These are phyloP conservation scores for Meta bourneti DNA, from an alignment of 2,888 invertebrate species.

Conservation along the genomic window DNA sequence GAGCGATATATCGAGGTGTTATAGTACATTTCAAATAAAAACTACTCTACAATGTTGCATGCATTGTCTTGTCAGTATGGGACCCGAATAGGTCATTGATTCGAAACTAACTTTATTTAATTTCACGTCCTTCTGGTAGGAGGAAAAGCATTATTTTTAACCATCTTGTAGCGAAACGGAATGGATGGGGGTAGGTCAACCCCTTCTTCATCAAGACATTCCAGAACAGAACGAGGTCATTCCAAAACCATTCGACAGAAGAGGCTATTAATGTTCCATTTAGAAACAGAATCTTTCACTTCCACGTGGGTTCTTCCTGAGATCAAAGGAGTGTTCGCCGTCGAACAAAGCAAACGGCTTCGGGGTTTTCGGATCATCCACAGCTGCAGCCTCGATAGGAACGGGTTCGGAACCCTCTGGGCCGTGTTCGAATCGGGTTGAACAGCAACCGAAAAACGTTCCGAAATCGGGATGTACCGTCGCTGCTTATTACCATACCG, in stretches of 20 bases:
- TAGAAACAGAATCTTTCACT: background rate
- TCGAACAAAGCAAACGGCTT: constrained; percentile 20
- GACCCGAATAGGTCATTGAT: too few species aligned
- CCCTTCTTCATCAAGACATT: background rate
- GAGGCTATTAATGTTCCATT: constrained; percentile 13
- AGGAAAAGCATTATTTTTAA: background rate
- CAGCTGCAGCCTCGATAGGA: constrained; percentile 30
- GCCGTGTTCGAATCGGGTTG: background rate
- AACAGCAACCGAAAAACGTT: background rate
- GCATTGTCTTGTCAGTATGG: too few species aligned
- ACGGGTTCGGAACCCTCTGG: background rate
- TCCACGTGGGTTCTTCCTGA: background rate
- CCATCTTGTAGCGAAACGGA: background rate
- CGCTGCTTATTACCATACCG: background rate
- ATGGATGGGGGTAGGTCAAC: background rate
- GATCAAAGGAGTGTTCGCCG: constrained; percentile 14
- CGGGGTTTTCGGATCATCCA: background rate
- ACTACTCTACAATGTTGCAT: too few species aligned
- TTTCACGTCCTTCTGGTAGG: too few species aligned
- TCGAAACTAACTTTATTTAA: background rate
- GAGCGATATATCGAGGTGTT: too few species aligned
- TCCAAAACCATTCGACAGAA: background rate
- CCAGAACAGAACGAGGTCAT: constrained; percentile 3
- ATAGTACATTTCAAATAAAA: too few species aligned
- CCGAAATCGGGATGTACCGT: background rate